phyloP scores from a whole-genome alignment of 2,888 invertebrate species.

The Hetaerina titia region DNA sequence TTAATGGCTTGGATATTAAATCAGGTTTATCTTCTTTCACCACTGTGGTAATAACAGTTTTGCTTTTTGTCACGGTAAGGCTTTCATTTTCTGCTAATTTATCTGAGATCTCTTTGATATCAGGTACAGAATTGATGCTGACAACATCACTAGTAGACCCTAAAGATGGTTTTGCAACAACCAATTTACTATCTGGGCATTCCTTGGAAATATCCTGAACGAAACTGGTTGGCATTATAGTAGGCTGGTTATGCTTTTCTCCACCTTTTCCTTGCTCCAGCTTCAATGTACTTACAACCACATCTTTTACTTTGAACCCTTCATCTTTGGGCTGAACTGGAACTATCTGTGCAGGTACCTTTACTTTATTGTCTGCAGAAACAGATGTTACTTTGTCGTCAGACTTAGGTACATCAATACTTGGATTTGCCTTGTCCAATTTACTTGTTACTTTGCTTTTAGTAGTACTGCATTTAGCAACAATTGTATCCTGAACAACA shows the following conservation, averaged over 20 bases:
- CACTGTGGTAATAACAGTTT: neutral
- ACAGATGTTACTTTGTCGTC: neutral
- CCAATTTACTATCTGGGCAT: neutral
- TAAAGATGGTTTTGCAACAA: neutral
- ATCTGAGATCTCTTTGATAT: neutral
- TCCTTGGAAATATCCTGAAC: neutral
- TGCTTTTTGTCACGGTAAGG: neutral
- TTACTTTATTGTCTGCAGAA: neutral
- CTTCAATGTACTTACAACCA: neutral
- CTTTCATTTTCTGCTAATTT: neutral
- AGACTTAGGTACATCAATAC: neutral
- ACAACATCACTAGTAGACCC: neutral
- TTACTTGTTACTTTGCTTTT: neutral
- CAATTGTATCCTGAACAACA: neutral
- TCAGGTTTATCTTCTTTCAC: neutral
- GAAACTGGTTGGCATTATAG: too few relatives aligned
- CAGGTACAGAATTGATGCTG: neutral
- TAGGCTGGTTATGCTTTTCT: neutral
- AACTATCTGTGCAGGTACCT: neutral
- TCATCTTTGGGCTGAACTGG: neutral
- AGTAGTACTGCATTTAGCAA: neutral
- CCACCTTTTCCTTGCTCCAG: neutral
- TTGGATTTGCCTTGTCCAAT: neutral
- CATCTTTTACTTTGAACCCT: neutral
- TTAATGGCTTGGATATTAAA: neutral